Evolutionary conservation across 2,113 vertebrate genomes (phyloP), one percentile per base, ranked within the genome.

Genomic region (Equus quagga): DNA sequence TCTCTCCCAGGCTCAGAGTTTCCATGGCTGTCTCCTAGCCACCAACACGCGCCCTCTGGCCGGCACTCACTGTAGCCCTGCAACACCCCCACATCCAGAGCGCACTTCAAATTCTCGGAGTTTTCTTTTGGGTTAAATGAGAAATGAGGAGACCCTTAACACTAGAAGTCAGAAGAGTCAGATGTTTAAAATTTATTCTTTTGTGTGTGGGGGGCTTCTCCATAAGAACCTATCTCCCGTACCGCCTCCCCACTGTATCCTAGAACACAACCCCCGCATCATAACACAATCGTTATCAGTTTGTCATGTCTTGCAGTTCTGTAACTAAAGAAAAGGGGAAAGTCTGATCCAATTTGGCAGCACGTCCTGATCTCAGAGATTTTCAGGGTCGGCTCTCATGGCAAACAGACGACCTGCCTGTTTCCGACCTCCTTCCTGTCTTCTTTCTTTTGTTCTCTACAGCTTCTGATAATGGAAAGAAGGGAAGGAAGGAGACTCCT

Each of bases 41-140:
- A 17, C 21, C 41, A 70, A 28, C 86, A 7, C 31, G 33, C 31
- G 23, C 12, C 31, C 23, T 44, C 8, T 51, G 41, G 18, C 31
- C 23, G 36, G 15, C 33, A 21, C 62, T 60, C 44, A 36, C 0
- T 26, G 24, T 75, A 41, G 33, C 19, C 72, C 46, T 54, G 33
- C 10, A 64, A 84, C 49, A 80, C 17, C 49, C 51, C 76, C 19
- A n/a, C 41, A 46, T 31, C 76, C 36, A 76, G n/a, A 92, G 46
- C 1, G 58, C 31, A 78, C 82, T 79, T 78, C 49, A 85, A 4
- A 54, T 60, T 51, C 75, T 85, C 44, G 75, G 51, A 62, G 18
- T 69, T 97, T 81, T 54, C 31, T 15, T 82, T 95, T 88, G 54
- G 8, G 18, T 73, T 82, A 94, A 89, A 58, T 86, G 36, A 41